Evolutionary conservation across 2,113 vertebrate species (phyloP).

Genomic region (Pandion haliaetus): DNA sequence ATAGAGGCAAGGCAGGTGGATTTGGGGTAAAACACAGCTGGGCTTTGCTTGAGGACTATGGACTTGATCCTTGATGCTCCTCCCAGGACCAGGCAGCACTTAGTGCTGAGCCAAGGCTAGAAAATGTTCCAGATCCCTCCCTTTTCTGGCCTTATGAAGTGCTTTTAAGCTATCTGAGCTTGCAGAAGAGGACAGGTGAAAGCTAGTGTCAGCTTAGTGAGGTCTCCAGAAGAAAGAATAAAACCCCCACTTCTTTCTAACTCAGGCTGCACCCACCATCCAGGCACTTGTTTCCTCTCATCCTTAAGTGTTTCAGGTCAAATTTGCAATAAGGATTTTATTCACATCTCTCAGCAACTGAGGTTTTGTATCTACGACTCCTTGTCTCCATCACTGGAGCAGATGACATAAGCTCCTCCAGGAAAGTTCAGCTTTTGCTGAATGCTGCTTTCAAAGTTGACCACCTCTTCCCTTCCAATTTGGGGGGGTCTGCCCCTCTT

Average conservation of each 20-base stretch:
- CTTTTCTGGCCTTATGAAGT: neutral
- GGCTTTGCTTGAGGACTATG: neutral
- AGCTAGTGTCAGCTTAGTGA: neutral
- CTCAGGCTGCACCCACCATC: neutral
- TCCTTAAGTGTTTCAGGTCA: neutral
- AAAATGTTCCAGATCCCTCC: neutral
- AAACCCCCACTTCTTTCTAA: neutral
- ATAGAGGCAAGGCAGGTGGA: neutral
- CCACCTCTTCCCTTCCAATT: accelerated
- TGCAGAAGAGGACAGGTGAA: neutral
- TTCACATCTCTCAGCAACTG: neutral
- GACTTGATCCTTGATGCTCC: neutral
- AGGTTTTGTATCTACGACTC: neutral
- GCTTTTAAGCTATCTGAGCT: neutral
- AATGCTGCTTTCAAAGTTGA: neutral
- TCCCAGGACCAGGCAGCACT: neutral
- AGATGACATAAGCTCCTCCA: neutral
- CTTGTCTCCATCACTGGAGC: accelerated
- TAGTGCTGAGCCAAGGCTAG: neutral
- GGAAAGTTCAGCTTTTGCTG: neutral
- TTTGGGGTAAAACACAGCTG: neutral
- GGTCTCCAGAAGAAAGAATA: neutral
- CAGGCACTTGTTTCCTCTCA: neutral
- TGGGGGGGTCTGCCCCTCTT: neutral
- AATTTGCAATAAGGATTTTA: neutral